Evolutionary conservation across 2,888 invertebrate species (phyloP), one percentile per base, ranked within the genome.

Genomic region (Sceliomorpha sp.): DNA sequence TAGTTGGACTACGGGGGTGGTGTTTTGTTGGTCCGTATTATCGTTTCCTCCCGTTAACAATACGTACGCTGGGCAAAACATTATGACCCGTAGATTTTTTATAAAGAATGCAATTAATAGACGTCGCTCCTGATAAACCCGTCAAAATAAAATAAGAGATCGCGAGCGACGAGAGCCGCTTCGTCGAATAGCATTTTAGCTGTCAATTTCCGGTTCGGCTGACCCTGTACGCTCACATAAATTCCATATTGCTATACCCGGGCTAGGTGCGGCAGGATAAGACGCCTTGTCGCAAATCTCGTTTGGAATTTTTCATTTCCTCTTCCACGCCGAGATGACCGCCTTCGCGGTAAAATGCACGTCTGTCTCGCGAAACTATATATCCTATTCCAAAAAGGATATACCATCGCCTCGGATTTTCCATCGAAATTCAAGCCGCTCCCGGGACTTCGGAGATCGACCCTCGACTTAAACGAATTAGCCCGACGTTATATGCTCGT

Each of bases 251-350:
- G 42, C 58, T 37, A 64, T 72, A n/a, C n/a, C 66, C 31, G 10
- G n/a, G 58, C 39, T 66, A 77, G 75, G 70, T 68, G 64, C 64
- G 36, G 67, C 27, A 51, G 70, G 78, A 76, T 75, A 79, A 78
- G 73, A 59, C 73, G 70, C 47, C 45, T 42, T 60, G 72, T 77
- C 78, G 74, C 76, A 77, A 81, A 81, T 82, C 78, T 77, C 74
- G 80, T 76, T 75, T 68, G 80, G 79, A 82, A 83, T 83, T 82
- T 82, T 83, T 82, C 81, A 83, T 83, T 83, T 83, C 81, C 80
- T 76, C 74, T 70, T 60, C n/a, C n/a, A n/a, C 72, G 70, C 73
- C 72, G 75, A 76, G 44, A 55, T 34, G 62, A 29, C 51, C 29
- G 51, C 42, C 72, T 75, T 72, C 72, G 48, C 53, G 58, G 71